Evolutionary conservation across 2,113 vertebrate species (phyloP).

Genomic region (Carlito syrichta): DNA sequence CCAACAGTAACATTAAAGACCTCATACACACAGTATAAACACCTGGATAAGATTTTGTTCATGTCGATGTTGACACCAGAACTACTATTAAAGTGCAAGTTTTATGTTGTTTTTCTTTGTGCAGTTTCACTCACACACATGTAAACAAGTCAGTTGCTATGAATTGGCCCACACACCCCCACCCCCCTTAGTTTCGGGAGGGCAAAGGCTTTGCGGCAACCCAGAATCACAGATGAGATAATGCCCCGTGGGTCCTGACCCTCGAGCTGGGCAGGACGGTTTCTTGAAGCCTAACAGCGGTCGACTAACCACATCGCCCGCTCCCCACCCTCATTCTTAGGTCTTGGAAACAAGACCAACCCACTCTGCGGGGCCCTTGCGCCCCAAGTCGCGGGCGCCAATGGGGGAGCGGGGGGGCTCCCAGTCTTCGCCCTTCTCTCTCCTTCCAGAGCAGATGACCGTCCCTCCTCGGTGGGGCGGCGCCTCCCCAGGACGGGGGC

Average conservation of each 20-base stretch:
- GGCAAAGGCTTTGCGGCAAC: conserved; percentile 12
- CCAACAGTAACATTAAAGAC: conserved; percentile 55
- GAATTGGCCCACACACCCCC: not conserved
- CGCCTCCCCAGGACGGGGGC: not conserved
- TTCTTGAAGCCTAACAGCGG: not conserved
- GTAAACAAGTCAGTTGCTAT: conserved; percentile 81
- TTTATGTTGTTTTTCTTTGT: conserved; percentile 39
- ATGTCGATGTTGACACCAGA: conserved; percentile 68
- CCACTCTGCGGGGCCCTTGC: not conserved
- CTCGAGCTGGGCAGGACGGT: not conserved
- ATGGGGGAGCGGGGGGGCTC: not conserved
- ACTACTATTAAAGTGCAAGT: conserved; percentile 82
- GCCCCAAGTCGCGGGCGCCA: not conserved
- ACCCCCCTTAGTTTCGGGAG: not conserved
- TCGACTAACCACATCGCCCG: not conserved
- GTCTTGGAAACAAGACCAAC: not conserved
- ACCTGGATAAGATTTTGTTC: conserved; percentile 80
- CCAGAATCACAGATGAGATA: conserved; percentile 25
- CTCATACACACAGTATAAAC: conserved; percentile 76
- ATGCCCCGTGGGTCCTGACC: not conserved
- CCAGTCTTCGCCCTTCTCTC: not conserved
- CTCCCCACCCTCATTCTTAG: not conserved
- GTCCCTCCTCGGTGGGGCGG: not conserved
- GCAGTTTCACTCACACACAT: conserved; percentile 65
- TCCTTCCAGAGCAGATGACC: conserved; percentile 44